Conservation (phyloP, 2,113 vertebrate species). For the Philantomba maxwellii region DNA sequence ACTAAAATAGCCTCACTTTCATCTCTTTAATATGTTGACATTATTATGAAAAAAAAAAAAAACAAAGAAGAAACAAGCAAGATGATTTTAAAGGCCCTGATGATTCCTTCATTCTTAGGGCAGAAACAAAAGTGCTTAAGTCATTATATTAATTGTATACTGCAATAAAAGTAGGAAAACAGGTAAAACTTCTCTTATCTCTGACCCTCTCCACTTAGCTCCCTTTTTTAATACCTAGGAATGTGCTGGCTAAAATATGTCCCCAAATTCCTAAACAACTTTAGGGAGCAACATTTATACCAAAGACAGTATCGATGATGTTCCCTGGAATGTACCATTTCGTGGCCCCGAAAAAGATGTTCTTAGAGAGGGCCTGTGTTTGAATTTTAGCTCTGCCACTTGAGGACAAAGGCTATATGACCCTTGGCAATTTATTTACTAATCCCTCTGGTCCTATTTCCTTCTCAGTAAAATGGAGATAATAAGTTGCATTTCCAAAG, state of each 20-base stretch:
- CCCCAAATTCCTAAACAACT: not conserved
- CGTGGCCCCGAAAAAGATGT: not conserved
- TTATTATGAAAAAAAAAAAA: not conserved
- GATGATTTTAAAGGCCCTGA: not conserved
- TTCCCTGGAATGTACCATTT: not conserved
- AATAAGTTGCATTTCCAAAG: conserved; percentile 15
- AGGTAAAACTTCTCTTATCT: not conserved
- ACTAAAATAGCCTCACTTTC: not conserved
- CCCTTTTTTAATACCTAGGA: not conserved
- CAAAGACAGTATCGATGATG: not conserved
- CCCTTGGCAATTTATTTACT: not conserved
- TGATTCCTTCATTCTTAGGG: not conserved
- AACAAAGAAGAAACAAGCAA: not conserved
- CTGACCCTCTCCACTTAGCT: not conserved
- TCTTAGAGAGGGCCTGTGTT: not conserved
- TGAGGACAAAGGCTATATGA: not conserved
- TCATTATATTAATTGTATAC: not conserved
- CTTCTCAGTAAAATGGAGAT: conserved; percentile 29
- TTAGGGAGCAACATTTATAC: not conserved
- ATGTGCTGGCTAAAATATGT: not conserved
- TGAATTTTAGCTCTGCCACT: not conserved
- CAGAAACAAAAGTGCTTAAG: not conserved
- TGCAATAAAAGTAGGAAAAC: not conserved
- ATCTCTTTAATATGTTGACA: not conserved
- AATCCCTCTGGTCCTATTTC: not conserved